phyloP scores from a whole-genome alignment of 64 coral and sea anemone species.

The Stichodactyla helianthus region DNA sequence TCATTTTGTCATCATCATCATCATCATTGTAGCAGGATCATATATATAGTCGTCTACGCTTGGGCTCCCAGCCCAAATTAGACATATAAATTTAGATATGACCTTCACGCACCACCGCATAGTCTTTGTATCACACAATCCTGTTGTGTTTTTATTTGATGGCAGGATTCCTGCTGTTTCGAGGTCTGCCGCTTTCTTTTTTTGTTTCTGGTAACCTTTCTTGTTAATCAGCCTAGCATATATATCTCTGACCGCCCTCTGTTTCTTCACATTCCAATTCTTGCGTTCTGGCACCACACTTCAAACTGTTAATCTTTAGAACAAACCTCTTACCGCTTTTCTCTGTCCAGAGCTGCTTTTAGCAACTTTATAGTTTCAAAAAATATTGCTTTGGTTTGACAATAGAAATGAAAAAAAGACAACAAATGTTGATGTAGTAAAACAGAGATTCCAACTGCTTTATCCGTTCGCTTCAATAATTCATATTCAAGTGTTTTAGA shows the following conservation, averaged over 20 bases:
- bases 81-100: background rate
- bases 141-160: background rate
- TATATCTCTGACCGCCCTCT: background rate
- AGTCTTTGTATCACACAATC: background rate
- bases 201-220: constrained; percentile 5
- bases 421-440: background rate
- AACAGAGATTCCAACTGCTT: background rate
- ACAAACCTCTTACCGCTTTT: background rate
- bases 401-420: background rate
- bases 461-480: constrained; percentile 1
- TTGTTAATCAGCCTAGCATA: background rate
- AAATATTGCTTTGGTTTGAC: background rate
- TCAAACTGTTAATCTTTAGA: background rate
- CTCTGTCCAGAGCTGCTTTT: background rate
- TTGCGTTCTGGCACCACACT: background rate
- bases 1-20: background rate
- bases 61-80: background rate
- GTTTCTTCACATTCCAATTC: background rate
- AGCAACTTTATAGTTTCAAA: background rate
- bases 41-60: background rate
- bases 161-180: background rate
- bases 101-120: background rate
- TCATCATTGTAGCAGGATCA: background rate
- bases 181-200: background rate
- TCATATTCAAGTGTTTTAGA: background rate